Percentiles rank a stretch among this genome's conserved stretches.
Evolutionary conservation across 2,888 invertebrate species (phyloP).

Genomic region (Drosophila nr. medialis): DNA sequence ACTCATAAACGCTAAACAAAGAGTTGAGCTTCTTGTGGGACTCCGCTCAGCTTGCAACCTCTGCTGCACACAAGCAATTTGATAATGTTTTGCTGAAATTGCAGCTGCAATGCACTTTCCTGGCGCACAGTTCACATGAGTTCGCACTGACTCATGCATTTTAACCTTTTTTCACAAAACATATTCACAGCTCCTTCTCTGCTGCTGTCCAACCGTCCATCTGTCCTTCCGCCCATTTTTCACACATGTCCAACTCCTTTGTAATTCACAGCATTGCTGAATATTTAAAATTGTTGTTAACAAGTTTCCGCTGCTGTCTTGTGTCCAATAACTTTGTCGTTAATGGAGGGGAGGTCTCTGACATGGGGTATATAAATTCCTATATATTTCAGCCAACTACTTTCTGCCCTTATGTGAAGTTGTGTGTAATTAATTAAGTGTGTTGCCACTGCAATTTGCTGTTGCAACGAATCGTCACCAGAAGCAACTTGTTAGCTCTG

Average conservation of each 20-base stretch:
- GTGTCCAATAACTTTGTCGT: neutral
- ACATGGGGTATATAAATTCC: neutral
- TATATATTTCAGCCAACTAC: neutral
- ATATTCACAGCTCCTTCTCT: neutral
- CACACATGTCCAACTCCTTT: neutral
- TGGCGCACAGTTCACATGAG: neutral
- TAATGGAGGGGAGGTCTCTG: neutral
- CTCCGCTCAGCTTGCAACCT: neutral
- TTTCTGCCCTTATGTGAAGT: neutral
- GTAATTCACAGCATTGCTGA: constrained; percentile 1
- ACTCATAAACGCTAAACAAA: constrained; percentile 33
- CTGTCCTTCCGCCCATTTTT: neutral
- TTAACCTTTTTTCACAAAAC: neutral
- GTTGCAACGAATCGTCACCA: constrained; percentile 7
- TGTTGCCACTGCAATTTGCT: constrained; percentile 8
- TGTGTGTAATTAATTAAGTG: constrained; percentile 17
- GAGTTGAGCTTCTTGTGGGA: neutral
- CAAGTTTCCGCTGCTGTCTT: constrained; percentile 1
- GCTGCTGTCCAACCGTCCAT: neutral
- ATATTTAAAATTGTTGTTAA: constrained; percentile 25
- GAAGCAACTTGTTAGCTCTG: neutral
- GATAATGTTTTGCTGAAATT: neutral
- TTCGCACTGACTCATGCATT: neutral
- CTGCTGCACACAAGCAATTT: neutral
- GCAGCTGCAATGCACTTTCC: neutral